A percentile compares a stretch with the other conserved stretches of the same genome.
Conservation (phyloP, 37 sponge, comb jelly and placozoan species). For the Dysidea cf. avara region DNA sequence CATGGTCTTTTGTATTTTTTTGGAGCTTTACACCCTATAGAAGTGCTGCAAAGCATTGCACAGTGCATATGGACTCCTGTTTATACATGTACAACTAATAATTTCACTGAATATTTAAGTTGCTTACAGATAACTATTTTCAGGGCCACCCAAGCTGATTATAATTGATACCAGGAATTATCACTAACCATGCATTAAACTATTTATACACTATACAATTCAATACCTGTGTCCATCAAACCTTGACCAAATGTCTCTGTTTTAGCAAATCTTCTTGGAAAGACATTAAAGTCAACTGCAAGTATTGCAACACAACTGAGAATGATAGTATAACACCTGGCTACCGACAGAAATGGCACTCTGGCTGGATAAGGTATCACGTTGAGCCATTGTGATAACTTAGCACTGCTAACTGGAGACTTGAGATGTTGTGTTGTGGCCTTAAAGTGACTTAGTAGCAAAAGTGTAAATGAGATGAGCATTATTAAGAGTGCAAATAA, state of each 20-base stretch:
- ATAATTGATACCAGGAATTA: no score
- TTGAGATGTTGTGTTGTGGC: background rate
- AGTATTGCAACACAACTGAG: conserved; percentile 89
- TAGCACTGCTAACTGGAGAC: background rate
- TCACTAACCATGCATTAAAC: no score
- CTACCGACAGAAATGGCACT: conserved; percentile 63
- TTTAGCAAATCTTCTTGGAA: conserved; percentile 88
- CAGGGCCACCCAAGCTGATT: no score
- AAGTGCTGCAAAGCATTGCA: no score
- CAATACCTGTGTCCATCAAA: conserved; percentile 83
- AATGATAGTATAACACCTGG: conserved; percentile 68
- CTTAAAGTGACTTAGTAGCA: background rate
- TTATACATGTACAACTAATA: no score
- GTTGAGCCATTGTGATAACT: background rate
- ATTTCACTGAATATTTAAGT: no score
- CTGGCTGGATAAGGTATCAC: conserved; percentile 14
- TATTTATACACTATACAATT: no score
- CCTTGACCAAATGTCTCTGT: conserved; percentile 86
- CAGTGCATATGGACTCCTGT: no score
- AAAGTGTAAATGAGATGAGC: background rate
- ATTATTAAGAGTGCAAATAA: conserved; percentile 1
- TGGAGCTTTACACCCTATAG: no score
- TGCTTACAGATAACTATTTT: no score
- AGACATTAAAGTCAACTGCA: conserved; percentile 92
- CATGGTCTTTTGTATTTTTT: no score